Base-by-base conservation (phyloP, 2,888 invertebrate genomes). In the Cephonodes hylas region DNA sequence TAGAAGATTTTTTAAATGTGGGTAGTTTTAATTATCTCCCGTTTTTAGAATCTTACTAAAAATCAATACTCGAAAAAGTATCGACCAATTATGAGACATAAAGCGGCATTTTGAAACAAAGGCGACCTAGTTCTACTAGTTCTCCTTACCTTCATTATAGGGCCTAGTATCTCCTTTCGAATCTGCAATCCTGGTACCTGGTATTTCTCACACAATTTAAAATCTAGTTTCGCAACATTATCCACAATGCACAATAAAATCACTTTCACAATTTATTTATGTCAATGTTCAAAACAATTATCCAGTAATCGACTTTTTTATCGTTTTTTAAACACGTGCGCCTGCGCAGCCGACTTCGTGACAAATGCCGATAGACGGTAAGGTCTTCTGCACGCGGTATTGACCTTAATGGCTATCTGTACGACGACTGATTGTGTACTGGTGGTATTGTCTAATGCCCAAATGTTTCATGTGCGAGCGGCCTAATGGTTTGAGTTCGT, bases 131-230 rank as follows among this genome's bases (percentile, higher is more conserved):
- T 18, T 31, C 8, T n/a, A 3, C 38, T 10, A 53, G 18, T 18
- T 34, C 63, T n/a, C n/a, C n/a, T 61, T 65, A 67, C 64, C 64
- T 69, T 66, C 66, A 66, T 66, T 61, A 15, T 66, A 23, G 38
- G 46, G 65, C 63, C 56, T 56, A 48, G 1, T 69, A 78, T 76
- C 76, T 69, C 78, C 76, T 79, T 79, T 78, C 75, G 63, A 81
- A 83, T 80, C 75, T 76, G 63, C 4, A 53, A 31, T 66, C 74
- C 74, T 75, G 62, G 73, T 77, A 73, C 64, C 59, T 42, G 27
- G 60, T 31, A 48, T 25, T 6, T 61, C 31, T 61, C 61, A 63
- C 60, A 34, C 20, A 38, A 15, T 20, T 34, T 5, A 20, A 42
- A 20, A 42, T 23, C 42, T 5, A 42, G n/a, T 38, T 31, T 60